Percentiles rank a stretch among this genome's conserved stretches.
Evolutionary conservation across 2,797 vertebrate species (phyloP).

Genomic region (Ctenopoma kingsleyae): DNA sequence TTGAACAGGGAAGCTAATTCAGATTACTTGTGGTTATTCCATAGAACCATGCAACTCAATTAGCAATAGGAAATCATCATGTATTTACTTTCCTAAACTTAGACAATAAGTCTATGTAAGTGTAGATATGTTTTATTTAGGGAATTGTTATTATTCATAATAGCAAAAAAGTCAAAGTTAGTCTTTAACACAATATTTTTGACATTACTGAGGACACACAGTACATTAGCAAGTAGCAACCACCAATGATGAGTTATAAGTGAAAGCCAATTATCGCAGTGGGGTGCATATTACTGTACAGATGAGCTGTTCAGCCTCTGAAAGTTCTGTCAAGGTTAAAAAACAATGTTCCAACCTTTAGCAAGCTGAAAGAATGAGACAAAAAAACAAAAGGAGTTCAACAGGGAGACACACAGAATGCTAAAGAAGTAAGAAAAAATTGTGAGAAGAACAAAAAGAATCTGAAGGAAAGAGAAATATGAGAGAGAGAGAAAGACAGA

Average conservation of each 20-base stretch:
- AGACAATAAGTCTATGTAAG: conserved; percentile 14
- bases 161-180: conserved; percentile 15
- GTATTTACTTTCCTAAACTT: not conserved
- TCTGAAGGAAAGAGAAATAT: conserved; percentile 33
- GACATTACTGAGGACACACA: conserved; percentile 38
- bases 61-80: conserved; percentile 42
- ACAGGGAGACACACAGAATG: conserved; percentile 53
- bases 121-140: not conserved
- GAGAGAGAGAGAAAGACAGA: conserved; percentile 31
- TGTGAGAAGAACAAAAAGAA: conserved; percentile 15
- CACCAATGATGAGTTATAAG: conserved; percentile 62
- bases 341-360: conserved; percentile 67
- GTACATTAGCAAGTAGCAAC: conserved; percentile 46
- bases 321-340: conserved; percentile 75
- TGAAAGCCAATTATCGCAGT: conserved; percentile 63
- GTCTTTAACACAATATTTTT: conserved; percentile 19
- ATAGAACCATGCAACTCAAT: conserved; percentile 39
- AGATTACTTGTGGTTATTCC: conserved; percentile 19
- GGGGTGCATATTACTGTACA: conserved; percentile 56
- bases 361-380: conserved; percentile 39
- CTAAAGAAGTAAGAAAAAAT: conserved; percentile 37
- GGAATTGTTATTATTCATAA: conserved; percentile 19
- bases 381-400: conserved; percentile 57
- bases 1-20: conserved; percentile 45
- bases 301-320: conserved; percentile 45